phyloP scores from a whole-genome alignment of 2,888 invertebrate species.

The Acanthosepion esculentum region DNA sequence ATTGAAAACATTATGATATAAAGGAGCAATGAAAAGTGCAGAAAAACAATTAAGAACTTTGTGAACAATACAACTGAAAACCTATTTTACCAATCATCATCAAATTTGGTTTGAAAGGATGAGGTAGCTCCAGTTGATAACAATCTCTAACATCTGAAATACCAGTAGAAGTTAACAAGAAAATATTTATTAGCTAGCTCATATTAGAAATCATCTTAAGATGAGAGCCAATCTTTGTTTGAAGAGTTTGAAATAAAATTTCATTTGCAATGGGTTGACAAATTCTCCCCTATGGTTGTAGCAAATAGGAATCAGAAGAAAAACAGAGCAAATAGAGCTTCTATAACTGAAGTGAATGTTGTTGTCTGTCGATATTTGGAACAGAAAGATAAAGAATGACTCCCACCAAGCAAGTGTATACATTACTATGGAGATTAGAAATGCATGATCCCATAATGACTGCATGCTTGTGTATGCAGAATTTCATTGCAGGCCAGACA shows the following conservation, averaged over 20 bases:
- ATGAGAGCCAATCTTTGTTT: not conserved
- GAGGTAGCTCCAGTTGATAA: not conserved
- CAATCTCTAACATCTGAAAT: not conserved
- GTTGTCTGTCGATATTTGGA: not conserved
- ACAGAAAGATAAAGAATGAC: not conserved
- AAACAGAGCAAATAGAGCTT: not conserved
- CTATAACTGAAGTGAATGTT: not conserved
- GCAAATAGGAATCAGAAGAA: not conserved
- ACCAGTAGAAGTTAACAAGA: not conserved
- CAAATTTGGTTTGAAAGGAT: not conserved
- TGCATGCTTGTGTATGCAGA: not conserved
- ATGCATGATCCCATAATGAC: not conserved
- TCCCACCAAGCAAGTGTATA: not conserved
- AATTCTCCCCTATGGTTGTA: not conserved
- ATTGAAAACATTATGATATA: not conserved
- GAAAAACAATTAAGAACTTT: not conserved
- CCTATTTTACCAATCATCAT: not conserved
- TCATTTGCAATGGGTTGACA: not conserved
- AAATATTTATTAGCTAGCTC: not conserved
- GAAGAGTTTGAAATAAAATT: not conserved
- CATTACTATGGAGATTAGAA: not conserved
- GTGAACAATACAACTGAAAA: not conserved
- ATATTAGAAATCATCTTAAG: not conserved
- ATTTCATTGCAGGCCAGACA: not conserved
- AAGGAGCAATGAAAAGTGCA: not conserved